These are phyloP conservation scores for Synanthedon formicaeformis DNA, from an alignment of 2,888 invertebrate genomes.

Conservation along the genomic window DNA sequence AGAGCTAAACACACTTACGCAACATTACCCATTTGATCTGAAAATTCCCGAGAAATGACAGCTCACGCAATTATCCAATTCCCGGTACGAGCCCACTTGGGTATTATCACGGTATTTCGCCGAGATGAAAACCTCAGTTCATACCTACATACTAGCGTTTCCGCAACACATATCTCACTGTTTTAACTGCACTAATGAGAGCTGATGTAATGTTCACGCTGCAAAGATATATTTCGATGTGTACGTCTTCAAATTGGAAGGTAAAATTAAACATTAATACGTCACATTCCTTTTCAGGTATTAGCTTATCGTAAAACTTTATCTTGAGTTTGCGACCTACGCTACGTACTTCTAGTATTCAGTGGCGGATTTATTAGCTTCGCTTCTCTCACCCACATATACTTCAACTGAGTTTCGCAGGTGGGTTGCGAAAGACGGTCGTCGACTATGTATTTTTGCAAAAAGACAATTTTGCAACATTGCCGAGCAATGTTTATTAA, in stretches of 20 bases:
- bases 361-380: constrained; percentile 11
- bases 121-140: not conserved
- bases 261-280: not conserved
- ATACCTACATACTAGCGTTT: not conserved
- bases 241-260: not conserved
- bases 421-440: constrained; percentile 18
- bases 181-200: not conserved
- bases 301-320: not conserved
- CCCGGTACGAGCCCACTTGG: constrained; percentile 17
- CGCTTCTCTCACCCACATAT: constrained; percentile 24
- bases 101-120: not conserved
- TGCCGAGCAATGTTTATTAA: constrained; percentile 4
- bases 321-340: not conserved
- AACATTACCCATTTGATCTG: constrained; percentile 13
- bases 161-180: not conserved
- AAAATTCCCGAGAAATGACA: constrained; percentile 27
- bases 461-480: constrained; percentile 15
- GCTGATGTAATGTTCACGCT: not conserved
- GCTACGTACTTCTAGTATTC: not conserved
- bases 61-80: constrained; percentile 33
- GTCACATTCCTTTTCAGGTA: too few relatives aligned
- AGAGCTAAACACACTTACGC: constrained; percentile 7
- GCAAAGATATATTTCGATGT: too few relatives aligned
- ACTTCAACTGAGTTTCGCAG: constrained; percentile 10
- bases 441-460: constrained; percentile 12